Base-by-base conservation (phyloP, 2,888 invertebrate genomes). In the Cybosia mesomella region DNA sequence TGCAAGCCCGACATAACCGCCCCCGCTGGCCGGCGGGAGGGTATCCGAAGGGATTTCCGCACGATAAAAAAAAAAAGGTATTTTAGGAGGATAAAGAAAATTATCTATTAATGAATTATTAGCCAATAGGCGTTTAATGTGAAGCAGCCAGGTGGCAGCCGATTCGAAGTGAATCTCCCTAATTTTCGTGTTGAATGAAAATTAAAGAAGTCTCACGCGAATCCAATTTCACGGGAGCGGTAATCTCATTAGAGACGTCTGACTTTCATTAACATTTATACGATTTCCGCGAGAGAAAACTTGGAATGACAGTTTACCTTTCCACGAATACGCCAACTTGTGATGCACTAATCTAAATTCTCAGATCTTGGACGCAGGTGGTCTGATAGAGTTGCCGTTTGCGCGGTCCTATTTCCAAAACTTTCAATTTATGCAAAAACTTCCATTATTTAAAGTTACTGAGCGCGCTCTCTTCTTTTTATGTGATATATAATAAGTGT, bases 231-330 rank as follows among this genome's bases (percentile, higher is more conserved):
- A 91, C 91, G 89, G 90, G 86, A 90, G 86, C 89, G 87, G 90
- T 94, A 95, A 95, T 93, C 92, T 93, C 90, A 92, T 94, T 94
- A 94, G 91, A 86, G 88, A 88, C 89, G 90, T 88, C 92, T 93
- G 91, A 89, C 89, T 90, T 94, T 94, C 93, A 94, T 94, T 94
- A 94, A 91, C 91, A 92, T 94, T 94, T 93, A 93, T 93, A 91
- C 88, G 91, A 92, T 91, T 90, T 92, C 90, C 86, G 85, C 82
- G 81, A 83, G 84, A 85, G 87, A 83, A 89, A 92, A 92, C 89
- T 92, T 92, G 85, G 83, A 79, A 80, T 83, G 86, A 85, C 83
- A 80, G 83, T 81, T 82, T 53, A 81, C 83, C 81, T 83, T 86
- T 80, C 83, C 72, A 68, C 71, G 80, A 82, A 64, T 49, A 77